Base-by-base conservation (phyloP, 1,140 invertebrate species). In the Dendrolimus punctatus region DNA sequence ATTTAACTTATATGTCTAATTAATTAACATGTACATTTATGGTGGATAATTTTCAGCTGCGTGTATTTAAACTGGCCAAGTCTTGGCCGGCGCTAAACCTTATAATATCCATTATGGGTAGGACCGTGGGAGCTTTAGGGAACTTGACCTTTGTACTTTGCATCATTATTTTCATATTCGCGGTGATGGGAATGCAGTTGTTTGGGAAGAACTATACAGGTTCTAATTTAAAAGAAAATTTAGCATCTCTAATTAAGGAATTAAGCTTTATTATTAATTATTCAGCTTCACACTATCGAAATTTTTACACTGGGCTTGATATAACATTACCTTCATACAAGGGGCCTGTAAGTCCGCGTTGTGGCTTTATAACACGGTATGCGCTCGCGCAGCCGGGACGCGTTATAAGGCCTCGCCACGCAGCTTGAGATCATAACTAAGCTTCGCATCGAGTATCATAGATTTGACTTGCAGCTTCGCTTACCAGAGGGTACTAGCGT, bases 131-230 rank as follows among this genome's bases (percentile, higher is more conserved):
- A 75, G 97, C 98, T 73, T 91, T 99, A 88, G 98, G 97, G 90
- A 99, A 99, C 90, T 90, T 99, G 84, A 98, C 96, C 64, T 97
- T 99, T 90, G 96, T 99, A 68, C 91, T 99, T 80, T 97, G 94
- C 83, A 99, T 99, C 88, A 98, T 99, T 87, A 98, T 99, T 90
- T 99, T 99, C 91, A 99, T 99, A 87, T 99, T 98, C 87, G 97
- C 97, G 80, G 97, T 99, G 66, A 98, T 99, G 96, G 97, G 97
- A 64, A 99, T 98, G 95, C 97, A 99, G 88, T 91, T 99, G 64
- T 99, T 99, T 90, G 96, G 96, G 66, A 95, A 96, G 82, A 95
- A 96, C 81, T 99, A 98, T 81, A 92, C 91, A 89, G 93, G 94
- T 95, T 87, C 78, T 73, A 71, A 76, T 76, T 82, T 66, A 82